Evolutionary conservation across 2,888 invertebrate genomes (phyloP), one percentile per base, ranked within the genome.

Genomic region (Eustalomyia histrio): DNA sequence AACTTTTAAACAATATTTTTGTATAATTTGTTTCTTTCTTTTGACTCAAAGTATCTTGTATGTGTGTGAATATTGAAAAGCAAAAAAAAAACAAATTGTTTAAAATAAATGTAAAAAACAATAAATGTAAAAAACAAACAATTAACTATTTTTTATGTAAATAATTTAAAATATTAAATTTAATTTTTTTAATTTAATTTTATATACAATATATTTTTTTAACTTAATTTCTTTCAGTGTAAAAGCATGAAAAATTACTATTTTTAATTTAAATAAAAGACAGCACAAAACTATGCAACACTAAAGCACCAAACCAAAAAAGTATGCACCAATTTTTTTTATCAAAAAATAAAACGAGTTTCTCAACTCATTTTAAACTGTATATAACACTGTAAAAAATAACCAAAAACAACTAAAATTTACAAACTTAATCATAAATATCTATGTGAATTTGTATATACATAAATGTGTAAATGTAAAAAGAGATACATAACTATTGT

Each of bases 21-120:
- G n/a, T n/a, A n/a, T 61, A 39, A 57, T 55, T 29, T 29, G n/a
- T n/a, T n/a, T n/a, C n/a, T n/a, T n/a, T n/a, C 4, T 21, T 58
- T 87, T 85, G 87, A 88, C 88, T 88, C 90, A 90, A 90, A 90
- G 90, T 90, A 90, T 90, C 90, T 90, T 90, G 90, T 90, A 89
- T 90, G 90, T 90, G 90, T 90, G 90, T 90, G 88, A 88, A 89
- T 87, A 87, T 80, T 80, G 47, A 72, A 85, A 85, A 75, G n/a
- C n/a, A 84, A 85, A 75, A 84, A 78, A 84, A 85, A 86, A 82
- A 81, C 16, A 61, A 71, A 74, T 47, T 82, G 39, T 67, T 75
- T 16, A 71, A 76, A 72, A 53, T 73, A 73, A 73, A 82, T 79
- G 76, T 82, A 85, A 85, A 85, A 29, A 84, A 83, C 64, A 21